These are phyloP conservation scores for Cataglyphis livida DNA, from an alignment of 2,888 invertebrate genomes.

Conservation along the genomic window DNA sequence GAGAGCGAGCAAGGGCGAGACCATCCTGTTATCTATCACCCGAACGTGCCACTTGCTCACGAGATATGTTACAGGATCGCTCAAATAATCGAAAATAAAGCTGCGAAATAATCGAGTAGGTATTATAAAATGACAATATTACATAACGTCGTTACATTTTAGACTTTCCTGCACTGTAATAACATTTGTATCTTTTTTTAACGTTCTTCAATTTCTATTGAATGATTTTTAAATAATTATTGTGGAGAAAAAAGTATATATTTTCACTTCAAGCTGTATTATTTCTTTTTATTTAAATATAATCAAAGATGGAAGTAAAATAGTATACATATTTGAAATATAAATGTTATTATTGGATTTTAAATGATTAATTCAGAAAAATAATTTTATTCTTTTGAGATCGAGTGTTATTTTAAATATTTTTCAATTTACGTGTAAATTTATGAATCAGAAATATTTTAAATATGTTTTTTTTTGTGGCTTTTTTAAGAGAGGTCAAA, in stretches of 20 bases:
- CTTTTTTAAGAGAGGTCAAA: background rate
- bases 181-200: background rate
- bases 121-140: background rate
- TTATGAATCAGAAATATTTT: background rate
- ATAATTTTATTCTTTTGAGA: background rate
- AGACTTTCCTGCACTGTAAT: background rate
- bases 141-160: background rate
- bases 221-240: background rate
- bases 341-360: background rate
- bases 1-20: constrained; percentile 71
- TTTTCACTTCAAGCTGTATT: background rate
- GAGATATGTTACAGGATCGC: constrained; percentile 62
- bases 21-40: constrained; percentile 77
- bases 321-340: background rate
- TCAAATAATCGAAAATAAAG: constrained; percentile 60
- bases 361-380: background rate
- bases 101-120: background rate
- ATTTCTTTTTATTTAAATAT: background rate
- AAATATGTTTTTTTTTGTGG: background rate
- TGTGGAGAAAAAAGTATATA: background rate
- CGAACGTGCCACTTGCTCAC: constrained; percentile 35
- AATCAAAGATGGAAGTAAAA: background rate
- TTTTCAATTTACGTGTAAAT: background rate
- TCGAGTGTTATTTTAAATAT: background rate
- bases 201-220: background rate